Evolutionary conservation across 2,113 vertebrate genomes (phyloP).

Genomic region (Sapayoa aenigma): DNA sequence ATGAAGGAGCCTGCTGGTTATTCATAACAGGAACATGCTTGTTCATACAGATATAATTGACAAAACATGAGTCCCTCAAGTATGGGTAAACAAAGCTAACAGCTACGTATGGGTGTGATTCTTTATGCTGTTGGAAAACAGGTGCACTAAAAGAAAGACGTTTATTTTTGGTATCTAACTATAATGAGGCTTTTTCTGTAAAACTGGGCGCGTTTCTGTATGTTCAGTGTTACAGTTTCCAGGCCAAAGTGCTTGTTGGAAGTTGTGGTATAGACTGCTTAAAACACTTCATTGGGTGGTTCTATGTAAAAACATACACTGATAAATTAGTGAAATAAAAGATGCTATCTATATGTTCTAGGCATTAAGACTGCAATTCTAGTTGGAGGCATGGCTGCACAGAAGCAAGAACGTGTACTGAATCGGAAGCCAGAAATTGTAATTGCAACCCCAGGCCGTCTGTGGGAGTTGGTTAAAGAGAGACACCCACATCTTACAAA

Average conservation of each 20-base stretch:
- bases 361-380: slow-evolving; percentile 89
- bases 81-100: neutral
- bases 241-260: neutral
- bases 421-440: slow-evolving; percentile 89
- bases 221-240: neutral
- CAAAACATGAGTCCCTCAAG: neutral
- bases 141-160: neutral
- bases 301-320: neutral
- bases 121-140: neutral
- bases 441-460: slow-evolving; percentile 91
- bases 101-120: neutral
- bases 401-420: slow-evolving; percentile 89
- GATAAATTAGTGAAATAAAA: neutral
- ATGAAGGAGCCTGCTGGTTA: neutral
- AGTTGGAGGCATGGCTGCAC: slow-evolving; percentile 92
- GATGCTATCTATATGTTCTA: slow-evolving; percentile 37
- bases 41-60: neutral
- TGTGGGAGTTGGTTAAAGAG: slow-evolving; percentile 93
- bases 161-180: neutral
- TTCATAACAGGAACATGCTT: neutral
- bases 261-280: neutral
- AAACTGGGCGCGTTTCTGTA: neutral
- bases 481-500: slow-evolving; percentile 86
- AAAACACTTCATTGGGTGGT: neutral
- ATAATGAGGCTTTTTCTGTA: neutral